A percentile compares a stretch with the other conserved stretches of the same genome.
Evolutionary conservation across 2,113 vertebrate genomes (phyloP).

Genomic region (Corythornis madagascariensis): DNA sequence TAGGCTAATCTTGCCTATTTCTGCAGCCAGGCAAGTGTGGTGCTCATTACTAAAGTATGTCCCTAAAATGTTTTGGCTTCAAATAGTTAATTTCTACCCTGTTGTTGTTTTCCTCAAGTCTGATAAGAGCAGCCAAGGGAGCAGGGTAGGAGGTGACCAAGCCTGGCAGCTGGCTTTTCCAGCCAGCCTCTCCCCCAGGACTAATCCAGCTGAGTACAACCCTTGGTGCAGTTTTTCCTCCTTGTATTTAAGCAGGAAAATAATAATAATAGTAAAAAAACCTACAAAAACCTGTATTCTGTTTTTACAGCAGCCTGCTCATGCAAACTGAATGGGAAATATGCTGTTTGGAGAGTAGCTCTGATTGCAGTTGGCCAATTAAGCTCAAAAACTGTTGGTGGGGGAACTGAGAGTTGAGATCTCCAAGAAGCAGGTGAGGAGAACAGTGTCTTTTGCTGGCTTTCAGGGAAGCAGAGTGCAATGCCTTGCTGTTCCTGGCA

Average conservation of each 20-base stretch:
- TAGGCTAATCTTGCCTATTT: neutral
- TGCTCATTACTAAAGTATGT: neutral
- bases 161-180: neutral
- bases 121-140: neutral
- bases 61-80: neutral
- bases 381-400: neutral
- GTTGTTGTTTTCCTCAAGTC: neutral
- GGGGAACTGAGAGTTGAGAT: neutral
- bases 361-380: neutral
- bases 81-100: neutral
- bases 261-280: too few relatives aligned
- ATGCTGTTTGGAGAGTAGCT: neutral
- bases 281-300: neutral
- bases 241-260: neutral
- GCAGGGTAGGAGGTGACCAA: neutral
- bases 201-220: neutral
- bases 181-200: neutral
- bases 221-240: neutral
- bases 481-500: neutral
- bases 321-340: neutral
- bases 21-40: neutral
- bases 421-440: accelerated
- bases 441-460: accelerated
- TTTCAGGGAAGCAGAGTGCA: neutral
- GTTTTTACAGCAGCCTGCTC: neutral